phyloP scores from a whole-genome alignment of 2,888 invertebrate genomes.

The Stenchaetothrips biformis region DNA sequence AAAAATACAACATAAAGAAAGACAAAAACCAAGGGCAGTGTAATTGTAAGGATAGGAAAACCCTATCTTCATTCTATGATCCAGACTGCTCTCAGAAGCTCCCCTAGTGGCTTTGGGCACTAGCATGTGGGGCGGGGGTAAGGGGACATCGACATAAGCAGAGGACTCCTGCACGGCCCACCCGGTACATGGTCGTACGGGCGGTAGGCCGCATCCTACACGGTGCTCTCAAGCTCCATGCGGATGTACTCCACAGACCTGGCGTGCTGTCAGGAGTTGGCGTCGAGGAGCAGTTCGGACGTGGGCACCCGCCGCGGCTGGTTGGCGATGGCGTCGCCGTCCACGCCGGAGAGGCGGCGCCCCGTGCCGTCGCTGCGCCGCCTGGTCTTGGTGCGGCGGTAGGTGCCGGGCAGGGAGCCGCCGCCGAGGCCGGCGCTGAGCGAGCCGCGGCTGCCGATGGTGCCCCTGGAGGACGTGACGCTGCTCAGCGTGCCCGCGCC shows the following conservation, averaged over 20 bases:
- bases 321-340: slow-evolving; percentile 33
- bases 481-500: slow-evolving; percentile 19
- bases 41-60: background rate
- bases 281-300: slow-evolving; percentile 64
- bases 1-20: background rate
- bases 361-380: slow-evolving; percentile 18
- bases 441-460: slow-evolving; percentile 35
- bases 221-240: slow-evolving; percentile 89
- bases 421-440: slow-evolving; percentile 34
- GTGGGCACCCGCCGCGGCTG: slow-evolving; percentile 55
- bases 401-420: slow-evolving; percentile 26
- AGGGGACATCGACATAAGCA: background rate
- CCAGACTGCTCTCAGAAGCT: background rate
- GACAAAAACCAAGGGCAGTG: background rate
- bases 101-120: background rate
- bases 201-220: slow-evolving; percentile 52
- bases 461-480: slow-evolving; percentile 33
- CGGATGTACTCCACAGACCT: slow-evolving; percentile 89
- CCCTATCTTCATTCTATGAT: background rate
- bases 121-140: no score
- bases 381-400: background rate
- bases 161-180: background rate
- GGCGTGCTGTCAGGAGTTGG: slow-evolving; percentile 79
- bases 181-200: background rate
- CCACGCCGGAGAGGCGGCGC: background rate